Evolutionary conservation across 1,140 invertebrate species (phyloP), one percentile per base, ranked within the genome.

Genomic region (Diabrotica virgifera): DNA sequence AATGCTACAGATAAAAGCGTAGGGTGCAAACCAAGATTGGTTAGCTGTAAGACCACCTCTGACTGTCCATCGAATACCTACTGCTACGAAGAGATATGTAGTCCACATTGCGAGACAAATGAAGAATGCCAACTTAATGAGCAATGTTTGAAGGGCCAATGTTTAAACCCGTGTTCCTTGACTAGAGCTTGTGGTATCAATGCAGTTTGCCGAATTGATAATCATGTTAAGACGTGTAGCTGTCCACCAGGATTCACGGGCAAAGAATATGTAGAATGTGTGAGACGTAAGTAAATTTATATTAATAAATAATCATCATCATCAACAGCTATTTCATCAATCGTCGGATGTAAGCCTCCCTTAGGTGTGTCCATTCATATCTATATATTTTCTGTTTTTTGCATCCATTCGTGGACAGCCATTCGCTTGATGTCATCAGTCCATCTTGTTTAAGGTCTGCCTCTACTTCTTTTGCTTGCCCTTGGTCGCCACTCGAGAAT

Each of bases 201-300:
- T 79, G 90, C 93, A n/a, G 76, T 90, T 58, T 96, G 94, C 75
- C 81, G 82, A 51, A 86, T 89, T n/a, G 80, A 81, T 13, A 89
- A 88, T 76, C 93, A 95, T 74, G 80, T 87, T 3, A 89, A 92
- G 75, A 84, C 88, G 72, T 96, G 94, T 72, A 86, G 85, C 66
- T 96, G 93, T 76, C 91, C 92, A 11, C 81, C 86, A 50, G 90
- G 90, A 52, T 95, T 95, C 76, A 94, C 93, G 54, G 94, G 94
- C 65, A 91, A 94, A 77, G 87, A 90, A 24, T 85, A 88, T 67
- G 84, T 90, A 11, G 92, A 95, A 82, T 95, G 93, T 77, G 89
- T 94, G 0, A 85, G 93, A 85, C 83, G 89, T 91, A 81, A 84
- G 87, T 85, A 46, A 60, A 58, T 9, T 38, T 51, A 24, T 24